Evolutionary conservation across 1,140 invertebrate genomes (phyloP).

Genomic region (Geopemphigus sp.): DNA sequence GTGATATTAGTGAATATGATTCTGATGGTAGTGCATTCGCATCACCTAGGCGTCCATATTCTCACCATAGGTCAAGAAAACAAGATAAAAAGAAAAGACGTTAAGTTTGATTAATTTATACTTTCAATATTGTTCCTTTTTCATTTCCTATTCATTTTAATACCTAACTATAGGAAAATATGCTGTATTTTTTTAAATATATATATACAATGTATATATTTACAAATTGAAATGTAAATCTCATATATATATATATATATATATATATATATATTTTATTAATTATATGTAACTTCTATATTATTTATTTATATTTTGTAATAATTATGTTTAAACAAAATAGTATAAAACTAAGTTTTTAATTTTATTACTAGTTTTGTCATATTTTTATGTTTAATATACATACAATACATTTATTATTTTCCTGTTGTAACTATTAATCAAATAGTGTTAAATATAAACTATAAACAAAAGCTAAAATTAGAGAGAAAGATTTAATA

Average conservation of each 20-base stretch:
- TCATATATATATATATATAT: no score
- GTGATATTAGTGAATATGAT: slow-evolving; percentile 36
- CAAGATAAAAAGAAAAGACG: slow-evolving; percentile 44
- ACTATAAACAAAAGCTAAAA: no score
- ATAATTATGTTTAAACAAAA: not conserved
- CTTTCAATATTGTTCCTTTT: slow-evolving; percentile 13
- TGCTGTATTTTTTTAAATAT: not conserved
- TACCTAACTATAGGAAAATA: not conserved
- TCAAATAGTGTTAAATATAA: no score
- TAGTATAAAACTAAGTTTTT: not conserved
- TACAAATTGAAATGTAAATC: not conserved
- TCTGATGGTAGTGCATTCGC: slow-evolving; percentile 43
- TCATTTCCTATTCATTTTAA: not conserved
- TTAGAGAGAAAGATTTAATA: no score
- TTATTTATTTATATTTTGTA: not conserved
- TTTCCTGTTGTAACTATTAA: not conserved
- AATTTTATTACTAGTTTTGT: not conserved
- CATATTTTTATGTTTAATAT: not conserved
- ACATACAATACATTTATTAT: not conserved
- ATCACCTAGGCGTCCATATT: slow-evolving; percentile 35
- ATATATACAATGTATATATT: not conserved
- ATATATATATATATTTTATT: not conserved
- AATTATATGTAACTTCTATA: not conserved
- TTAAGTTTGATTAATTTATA: not conserved
- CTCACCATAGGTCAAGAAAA: slow-evolving; percentile 41